Conservation (phyloP, 2,888 invertebrate species). For the Seira musarum region DNA sequence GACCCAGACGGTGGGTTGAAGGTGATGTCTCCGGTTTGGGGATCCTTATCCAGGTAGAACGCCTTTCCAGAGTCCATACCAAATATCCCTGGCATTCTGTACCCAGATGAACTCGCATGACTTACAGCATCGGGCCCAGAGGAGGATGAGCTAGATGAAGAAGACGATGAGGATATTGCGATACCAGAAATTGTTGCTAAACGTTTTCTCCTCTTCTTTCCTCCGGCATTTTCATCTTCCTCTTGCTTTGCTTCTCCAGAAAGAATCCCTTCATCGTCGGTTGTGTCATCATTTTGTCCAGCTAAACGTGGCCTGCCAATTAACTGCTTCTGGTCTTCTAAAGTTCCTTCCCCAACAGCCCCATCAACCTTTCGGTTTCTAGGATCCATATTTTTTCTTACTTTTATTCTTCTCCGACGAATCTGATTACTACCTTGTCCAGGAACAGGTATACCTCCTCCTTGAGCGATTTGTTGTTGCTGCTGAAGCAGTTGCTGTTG, state of each 20-base stretch:
- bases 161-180: slow-evolving; percentile 5
- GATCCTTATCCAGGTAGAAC: slow-evolving; percentile 68
- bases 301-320: slow-evolving; percentile 50
- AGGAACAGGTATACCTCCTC: background rate
- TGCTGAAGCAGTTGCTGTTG: slow-evolving; percentile 33
- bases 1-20: slow-evolving; percentile 53
- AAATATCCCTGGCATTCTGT: slow-evolving; percentile 68
- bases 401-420: slow-evolving; percentile 48
- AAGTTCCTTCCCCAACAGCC: slow-evolving; percentile 23
- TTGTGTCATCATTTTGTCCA: slow-evolving; percentile 23
- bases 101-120: slow-evolving; percentile 45
- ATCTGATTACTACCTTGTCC: slow-evolving; percentile 38
- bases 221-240: background rate
- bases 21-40: slow-evolving; percentile 67
- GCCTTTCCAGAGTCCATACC: slow-evolving; percentile 65
- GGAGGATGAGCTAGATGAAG: background rate
- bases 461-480: slow-evolving; percentile 17
- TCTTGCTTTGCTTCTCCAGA: slow-evolving; percentile 3
- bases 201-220: slow-evolving; percentile 34
- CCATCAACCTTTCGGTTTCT: slow-evolving; percentile 51
- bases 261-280: slow-evolving; percentile 8
- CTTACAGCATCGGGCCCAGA: background rate
- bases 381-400: slow-evolving; percentile 49
- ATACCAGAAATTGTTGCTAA: slow-evolving; percentile 45
- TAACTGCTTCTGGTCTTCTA: slow-evolving; percentile 32